phyloP scores from a whole-genome alignment of 2,797 vertebrate genomes.

The Acanthurus tractus region DNA sequence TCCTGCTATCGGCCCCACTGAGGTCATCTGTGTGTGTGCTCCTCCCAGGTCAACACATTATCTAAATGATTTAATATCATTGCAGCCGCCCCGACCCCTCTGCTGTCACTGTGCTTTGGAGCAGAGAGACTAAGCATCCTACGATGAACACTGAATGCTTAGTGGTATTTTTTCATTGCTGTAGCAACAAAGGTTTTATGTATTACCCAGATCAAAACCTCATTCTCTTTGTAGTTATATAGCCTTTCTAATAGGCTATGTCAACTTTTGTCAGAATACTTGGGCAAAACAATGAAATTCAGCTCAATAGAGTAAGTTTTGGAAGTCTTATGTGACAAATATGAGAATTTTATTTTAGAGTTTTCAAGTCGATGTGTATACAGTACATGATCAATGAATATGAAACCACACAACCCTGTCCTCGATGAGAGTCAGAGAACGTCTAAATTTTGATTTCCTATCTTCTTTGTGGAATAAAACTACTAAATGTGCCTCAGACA shows the following conservation, averaged over 20 bases:
- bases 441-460: slow-evolving; percentile 3
- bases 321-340: slow-evolving; percentile 4
- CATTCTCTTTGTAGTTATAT: background rate
- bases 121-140: slow-evolving; percentile 54
- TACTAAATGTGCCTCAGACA: slow-evolving; percentile 1
- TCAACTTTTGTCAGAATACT: background rate
- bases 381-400: background rate
- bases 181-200: slow-evolving; percentile 39
- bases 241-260: slow-evolving; percentile 2
- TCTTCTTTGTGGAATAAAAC: slow-evolving; percentile 31
- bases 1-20: slow-evolving; percentile 45
- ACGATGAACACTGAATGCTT: slow-evolving; percentile 60
- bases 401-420: background rate
- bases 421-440: background rate
- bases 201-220: slow-evolving; percentile 33
- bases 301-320: background rate
- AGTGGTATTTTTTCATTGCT: slow-evolving; percentile 31
- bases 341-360: background rate
- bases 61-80: slow-evolving; percentile 80
- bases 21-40: slow-evolving; percentile 64
- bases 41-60: slow-evolving; percentile 74
- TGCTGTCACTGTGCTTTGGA: slow-evolving; percentile 63
- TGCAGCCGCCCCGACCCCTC: slow-evolving; percentile 48
- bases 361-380: background rate
- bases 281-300: background rate